Evolutionary conservation across 2,888 invertebrate species (phyloP).

Genomic region (Standfussiana lucernea): DNA sequence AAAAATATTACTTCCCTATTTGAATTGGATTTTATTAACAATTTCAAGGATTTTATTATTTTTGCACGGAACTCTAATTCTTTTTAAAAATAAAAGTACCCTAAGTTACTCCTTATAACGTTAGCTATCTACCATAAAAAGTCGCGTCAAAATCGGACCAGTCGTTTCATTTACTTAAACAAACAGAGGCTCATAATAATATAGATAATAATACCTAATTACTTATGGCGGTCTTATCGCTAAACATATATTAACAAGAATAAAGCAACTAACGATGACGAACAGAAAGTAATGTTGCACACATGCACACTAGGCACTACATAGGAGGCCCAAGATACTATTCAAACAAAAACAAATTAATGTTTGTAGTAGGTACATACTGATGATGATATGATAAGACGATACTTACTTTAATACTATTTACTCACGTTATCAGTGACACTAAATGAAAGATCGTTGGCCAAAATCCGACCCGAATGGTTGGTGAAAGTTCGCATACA

Average conservation of each 20-base stretch:
- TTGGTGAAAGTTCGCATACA: too few relatives aligned
- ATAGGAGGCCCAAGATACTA: not conserved
- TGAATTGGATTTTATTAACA: too few relatives aligned
- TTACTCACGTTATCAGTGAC: not conserved
- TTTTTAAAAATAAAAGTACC: too few relatives aligned
- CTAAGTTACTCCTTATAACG: too few relatives aligned
- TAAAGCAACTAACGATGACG: slow-evolving; percentile 1
- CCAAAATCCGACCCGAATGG: too few relatives aligned
- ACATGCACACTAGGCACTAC: not conserved
- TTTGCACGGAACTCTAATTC: too few relatives aligned
- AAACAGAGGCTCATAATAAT: not conserved
- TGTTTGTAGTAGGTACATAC: too few relatives aligned
- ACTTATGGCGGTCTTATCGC: not conserved
- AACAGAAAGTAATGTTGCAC: not conserved
- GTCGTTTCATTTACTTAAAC: not conserved
- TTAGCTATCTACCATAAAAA: too few relatives aligned
- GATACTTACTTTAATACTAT: not conserved
- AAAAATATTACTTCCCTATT: too few relatives aligned
- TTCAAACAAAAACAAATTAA: not conserved
- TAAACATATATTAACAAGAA: not conserved
- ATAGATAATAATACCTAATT: not conserved
- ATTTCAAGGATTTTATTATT: too few relatives aligned
- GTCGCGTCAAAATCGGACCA: too few relatives aligned
- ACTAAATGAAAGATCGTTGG: not conserved
- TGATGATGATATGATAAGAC: not conserved